Evolutionary conservation across 2,113 vertebrate species (phyloP).

Genomic region (Chionis minor): DNA sequence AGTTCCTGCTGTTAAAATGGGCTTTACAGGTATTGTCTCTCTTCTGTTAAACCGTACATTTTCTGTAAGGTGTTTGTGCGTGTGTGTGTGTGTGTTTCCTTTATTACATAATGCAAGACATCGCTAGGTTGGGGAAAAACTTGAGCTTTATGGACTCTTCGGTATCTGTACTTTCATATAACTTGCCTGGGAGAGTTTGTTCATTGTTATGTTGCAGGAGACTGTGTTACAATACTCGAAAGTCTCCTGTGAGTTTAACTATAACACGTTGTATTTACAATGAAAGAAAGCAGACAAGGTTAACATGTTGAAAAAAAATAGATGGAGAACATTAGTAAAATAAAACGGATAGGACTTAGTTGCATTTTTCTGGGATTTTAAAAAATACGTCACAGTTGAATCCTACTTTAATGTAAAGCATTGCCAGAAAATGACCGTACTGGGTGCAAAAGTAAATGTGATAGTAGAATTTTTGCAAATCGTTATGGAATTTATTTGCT

Average conservation of each 20-base stretch:
- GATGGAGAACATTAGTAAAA: neutral
- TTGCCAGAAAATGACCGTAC: neutral
- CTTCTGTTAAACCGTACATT: neutral
- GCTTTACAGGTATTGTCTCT: slow-evolving; percentile 41
- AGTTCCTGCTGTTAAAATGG: slow-evolving; percentile 41
- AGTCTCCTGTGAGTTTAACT: slow-evolving; percentile 19
- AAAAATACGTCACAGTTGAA: neutral
- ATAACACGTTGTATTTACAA: neutral
- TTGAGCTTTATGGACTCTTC: neutral
- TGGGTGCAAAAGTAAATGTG: neutral
- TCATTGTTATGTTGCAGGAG: neutral
- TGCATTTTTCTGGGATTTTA: neutral
- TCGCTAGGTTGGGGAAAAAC: neutral
- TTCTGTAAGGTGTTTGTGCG: neutral
- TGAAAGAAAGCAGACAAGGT: neutral
- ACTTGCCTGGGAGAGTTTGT: slow-evolving; percentile 34
- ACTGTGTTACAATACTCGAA: neutral
- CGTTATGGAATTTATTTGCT: neutral
- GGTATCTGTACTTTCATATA: neutral
- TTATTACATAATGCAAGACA: neutral
- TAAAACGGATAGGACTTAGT: neutral
- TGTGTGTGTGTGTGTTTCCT: neutral
- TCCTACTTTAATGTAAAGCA: neutral
- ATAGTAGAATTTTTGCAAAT: neutral
- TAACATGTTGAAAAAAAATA: neutral